Conservation (phyloP, 2,113 vertebrate species). For the Passer montanus region DNA sequence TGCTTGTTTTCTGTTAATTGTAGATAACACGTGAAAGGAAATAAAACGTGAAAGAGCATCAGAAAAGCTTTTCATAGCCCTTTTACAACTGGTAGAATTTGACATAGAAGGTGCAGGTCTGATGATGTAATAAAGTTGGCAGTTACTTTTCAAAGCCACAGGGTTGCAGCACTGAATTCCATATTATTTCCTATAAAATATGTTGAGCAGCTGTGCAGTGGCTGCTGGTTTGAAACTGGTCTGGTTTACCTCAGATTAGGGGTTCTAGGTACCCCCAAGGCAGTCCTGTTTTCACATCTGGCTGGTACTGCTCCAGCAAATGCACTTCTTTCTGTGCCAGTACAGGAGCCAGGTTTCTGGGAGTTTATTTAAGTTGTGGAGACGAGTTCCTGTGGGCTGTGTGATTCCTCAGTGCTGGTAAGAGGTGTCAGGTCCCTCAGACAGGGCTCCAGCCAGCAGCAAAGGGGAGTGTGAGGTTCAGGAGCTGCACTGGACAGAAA, state of each 20-base stretch:
- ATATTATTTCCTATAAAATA: neutral
- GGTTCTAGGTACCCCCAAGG: neutral
- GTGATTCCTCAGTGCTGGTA: neutral
- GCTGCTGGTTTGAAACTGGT: neutral
- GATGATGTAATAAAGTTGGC: neutral
- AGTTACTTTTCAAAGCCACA: neutral
- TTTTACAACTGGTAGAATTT: neutral
- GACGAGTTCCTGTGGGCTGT: neutral
- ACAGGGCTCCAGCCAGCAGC: neutral
- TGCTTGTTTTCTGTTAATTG: conserved; percentile 75
- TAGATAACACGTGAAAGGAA: conserved; percentile 71
- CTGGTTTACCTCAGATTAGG: neutral
- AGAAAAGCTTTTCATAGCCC: conserved; percentile 52
- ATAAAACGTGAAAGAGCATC: conserved; percentile 60
- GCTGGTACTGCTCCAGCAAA: neutral
- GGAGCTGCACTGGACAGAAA: neutral
- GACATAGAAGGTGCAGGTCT: neutral
- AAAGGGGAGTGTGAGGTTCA: neutral
- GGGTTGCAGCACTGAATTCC: neutral
- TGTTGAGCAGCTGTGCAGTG: neutral
- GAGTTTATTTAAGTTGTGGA: neutral
- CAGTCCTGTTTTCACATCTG: neutral
- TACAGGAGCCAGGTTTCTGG: neutral
- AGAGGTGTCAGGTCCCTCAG: neutral
- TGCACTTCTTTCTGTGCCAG: rapidly evolving